Percentiles rank a stretch among this genome's conserved stretches.
These are phyloP conservation scores for Agrotis segetum DNA, from an alignment of 2,888 invertebrate species.

Conservation along the genomic window DNA sequence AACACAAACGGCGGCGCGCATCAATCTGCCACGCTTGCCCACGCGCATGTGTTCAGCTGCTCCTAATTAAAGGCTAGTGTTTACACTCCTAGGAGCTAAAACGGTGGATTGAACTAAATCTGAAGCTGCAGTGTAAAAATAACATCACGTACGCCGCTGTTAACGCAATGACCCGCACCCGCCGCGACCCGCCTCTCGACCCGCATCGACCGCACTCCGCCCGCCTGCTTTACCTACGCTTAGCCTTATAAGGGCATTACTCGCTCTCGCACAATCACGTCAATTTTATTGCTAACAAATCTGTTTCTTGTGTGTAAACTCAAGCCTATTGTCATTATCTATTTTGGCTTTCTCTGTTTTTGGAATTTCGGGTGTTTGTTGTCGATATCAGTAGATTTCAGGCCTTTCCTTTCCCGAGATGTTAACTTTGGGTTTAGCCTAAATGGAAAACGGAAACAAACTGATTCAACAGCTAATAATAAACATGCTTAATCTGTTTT, in stretches of 20 bases:
- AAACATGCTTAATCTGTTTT: too few species aligned
- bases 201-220: background rate
- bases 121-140: conserved; percentile 81
- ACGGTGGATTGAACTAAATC: conserved; percentile 82
- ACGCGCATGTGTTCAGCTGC: conserved; percentile 81
- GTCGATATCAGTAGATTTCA: conserved; percentile 29
- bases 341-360: conserved; percentile 28
- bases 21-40: conserved; percentile 82
- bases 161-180: conserved; percentile 65
- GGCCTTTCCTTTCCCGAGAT: conserved; percentile 12
- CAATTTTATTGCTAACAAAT: conserved; percentile 21
- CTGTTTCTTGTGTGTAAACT: conserved; percentile 5
- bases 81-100: conserved; percentile 85
- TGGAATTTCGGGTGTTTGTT: conserved; percentile 14
- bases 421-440: background rate
- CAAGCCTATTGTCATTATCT: conserved; percentile 48
- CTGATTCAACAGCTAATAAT: too few species aligned
- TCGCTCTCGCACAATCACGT: conserved; percentile 18
- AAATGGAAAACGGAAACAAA: too few species aligned
- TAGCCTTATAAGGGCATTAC: conserved; percentile 76
- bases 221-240: conserved; percentile 28
- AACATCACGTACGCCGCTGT: conserved; percentile 79
- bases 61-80: conserved; percentile 86
- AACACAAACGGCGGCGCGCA: conserved; percentile 72
- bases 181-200: conserved; percentile 16